phyloP scores from a whole-genome alignment of 2,888 invertebrate species.

The Diloba caeruleocephala region DNA sequence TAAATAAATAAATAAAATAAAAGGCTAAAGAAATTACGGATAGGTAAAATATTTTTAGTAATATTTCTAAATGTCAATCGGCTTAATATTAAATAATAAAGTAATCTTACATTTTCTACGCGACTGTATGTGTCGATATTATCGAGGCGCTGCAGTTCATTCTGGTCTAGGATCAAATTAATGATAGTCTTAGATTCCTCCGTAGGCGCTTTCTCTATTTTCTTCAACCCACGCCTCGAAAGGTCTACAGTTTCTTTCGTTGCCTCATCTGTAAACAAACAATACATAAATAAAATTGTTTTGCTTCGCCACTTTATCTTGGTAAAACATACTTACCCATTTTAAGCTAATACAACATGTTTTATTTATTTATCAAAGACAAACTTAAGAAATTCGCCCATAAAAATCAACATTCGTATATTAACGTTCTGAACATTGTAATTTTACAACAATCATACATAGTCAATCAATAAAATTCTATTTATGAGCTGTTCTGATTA shows the following conservation, averaged over 20 bases:
- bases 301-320: not conserved
- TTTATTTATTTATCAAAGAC: conserved; percentile 62
- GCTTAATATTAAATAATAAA: too few species aligned
- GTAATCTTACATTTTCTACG: conserved; percentile 91
- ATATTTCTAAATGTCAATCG: too few species aligned
- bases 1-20: too few species aligned
- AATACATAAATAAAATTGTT: conserved; percentile 10
- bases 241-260: conserved; percentile 91
- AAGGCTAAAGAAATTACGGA: too few species aligned
- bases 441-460: too few species aligned
- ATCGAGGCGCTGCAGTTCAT: conserved; percentile 95
- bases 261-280: conserved; percentile 57
- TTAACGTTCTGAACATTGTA: conserved; percentile 63
- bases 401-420: conserved; percentile 76
- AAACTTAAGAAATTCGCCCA: conserved; percentile 61
- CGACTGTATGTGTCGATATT: conserved; percentile 95
- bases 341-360: conserved; percentile 62
- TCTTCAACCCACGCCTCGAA: conserved; percentile 94
- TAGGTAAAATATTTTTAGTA: too few species aligned
- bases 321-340: conserved; percentile 69
- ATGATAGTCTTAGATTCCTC: conserved; percentile 91
- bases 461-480: too few species aligned
- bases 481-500: too few species aligned
- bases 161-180: conserved; percentile 94
- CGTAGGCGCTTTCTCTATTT: conserved; percentile 92